A percentile compares a stretch with the other conserved stretches of the same genome.
These are phyloP conservation scores for Agrilus biguttatus DNA, from an alignment of 2,888 invertebrate species.

Conservation along the genomic window DNA sequence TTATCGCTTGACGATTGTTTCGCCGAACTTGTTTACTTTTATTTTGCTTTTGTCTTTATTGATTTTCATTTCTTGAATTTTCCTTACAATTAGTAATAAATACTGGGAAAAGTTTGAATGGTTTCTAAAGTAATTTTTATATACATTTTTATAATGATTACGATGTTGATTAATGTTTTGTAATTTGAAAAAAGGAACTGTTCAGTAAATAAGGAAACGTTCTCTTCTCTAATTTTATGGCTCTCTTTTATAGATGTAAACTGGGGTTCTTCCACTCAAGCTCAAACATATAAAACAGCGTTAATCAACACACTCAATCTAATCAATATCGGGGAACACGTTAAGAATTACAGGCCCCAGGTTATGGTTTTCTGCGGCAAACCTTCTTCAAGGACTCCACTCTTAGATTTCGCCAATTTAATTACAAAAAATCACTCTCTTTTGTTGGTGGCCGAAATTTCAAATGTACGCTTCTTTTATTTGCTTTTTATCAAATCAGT, in stretches of 20 bases:
- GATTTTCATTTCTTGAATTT: no score
- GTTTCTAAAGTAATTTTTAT: no score
- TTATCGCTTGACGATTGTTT: no score
- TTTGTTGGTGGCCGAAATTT: conserved; percentile 78
- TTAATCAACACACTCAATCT: conserved; percentile 68
- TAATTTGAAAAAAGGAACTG: no score
- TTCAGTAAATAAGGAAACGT: no score
- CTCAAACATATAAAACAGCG: conserved; percentile 89
- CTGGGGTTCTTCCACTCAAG: conserved; percentile 96
- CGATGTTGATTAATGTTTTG: no score
- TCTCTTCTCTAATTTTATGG: neutral
- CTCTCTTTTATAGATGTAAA: conserved; percentile 57
- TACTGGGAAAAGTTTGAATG: no score
- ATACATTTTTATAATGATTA: neutral
- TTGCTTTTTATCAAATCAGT: neutral
- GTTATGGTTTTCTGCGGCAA: conserved; percentile 73
- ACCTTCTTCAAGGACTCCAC: conserved; percentile 71
- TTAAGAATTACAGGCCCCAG: conserved; percentile 95
- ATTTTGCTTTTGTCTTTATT: no score
- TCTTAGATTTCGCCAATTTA: conserved; percentile 80
- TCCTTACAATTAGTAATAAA: no score
- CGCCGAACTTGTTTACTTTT: no score
- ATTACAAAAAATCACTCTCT: conserved; percentile 86
- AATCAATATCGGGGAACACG: conserved; percentile 82
- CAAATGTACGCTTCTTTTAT: conserved; percentile 42